Percentiles rank a stretch among this genome's conserved stretches.
These are phyloP conservation scores for Silurus lanzhouensis DNA, from an alignment of 2,797 vertebrate species.

Conservation along the genomic window DNA sequence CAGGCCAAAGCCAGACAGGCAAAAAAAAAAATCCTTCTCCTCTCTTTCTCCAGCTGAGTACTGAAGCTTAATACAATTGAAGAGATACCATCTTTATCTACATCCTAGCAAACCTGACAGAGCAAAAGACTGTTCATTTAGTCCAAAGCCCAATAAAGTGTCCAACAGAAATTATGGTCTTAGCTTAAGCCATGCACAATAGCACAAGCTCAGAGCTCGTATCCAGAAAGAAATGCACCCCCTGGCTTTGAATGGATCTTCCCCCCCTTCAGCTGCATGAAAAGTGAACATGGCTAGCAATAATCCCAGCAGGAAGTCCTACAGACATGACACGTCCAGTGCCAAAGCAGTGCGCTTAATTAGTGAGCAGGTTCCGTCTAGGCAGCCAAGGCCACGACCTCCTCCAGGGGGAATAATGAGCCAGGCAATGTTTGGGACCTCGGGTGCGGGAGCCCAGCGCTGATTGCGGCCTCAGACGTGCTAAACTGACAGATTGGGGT, in stretches of 20 bases:
- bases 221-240: neutral
- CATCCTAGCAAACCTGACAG: neutral
- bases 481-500: constrained; percentile 71
- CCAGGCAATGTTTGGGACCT: constrained; percentile 70
- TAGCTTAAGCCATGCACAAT: neutral
- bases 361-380: constrained; percentile 71
- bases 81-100: constrained; percentile 24
- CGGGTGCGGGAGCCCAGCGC: constrained; percentile 61
- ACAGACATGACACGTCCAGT: constrained; percentile 68
- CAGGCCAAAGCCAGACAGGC: constrained; percentile 40
- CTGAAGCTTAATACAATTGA: constrained; percentile 11
- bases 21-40: constrained; percentile 22
- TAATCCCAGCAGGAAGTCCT: constrained; percentile 68
- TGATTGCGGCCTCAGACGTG: constrained; percentile 66
- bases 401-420: constrained; percentile 70
- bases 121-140: neutral
- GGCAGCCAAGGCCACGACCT: constrained; percentile 71
- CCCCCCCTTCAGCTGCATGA: constrained; percentile 54
- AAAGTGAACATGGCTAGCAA: constrained; percentile 60
- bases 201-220: neutral
- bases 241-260: neutral
- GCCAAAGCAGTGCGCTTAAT: constrained; percentile 74
- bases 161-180: constrained; percentile 1
- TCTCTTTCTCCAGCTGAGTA: constrained; percentile 12
- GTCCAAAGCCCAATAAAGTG: neutral